Percentiles rank a stretch among this genome's conserved stretches.
These are phyloP conservation scores for Deilephila elpenor DNA, from an alignment of 2,888 invertebrate genomes.

Conservation along the genomic window DNA sequence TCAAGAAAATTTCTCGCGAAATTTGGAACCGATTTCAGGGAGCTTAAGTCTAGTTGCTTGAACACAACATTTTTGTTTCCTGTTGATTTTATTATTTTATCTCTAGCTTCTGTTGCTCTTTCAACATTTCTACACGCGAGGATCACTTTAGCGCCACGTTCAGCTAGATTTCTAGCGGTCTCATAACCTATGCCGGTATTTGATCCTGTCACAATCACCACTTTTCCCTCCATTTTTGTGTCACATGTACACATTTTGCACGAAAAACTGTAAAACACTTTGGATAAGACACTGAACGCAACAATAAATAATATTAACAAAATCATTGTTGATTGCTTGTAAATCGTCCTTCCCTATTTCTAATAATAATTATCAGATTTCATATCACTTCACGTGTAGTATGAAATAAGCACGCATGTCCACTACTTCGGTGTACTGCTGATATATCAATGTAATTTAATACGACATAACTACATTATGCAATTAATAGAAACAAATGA, in stretches of 20 bases:
- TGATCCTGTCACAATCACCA: slow-evolving; percentile 66
- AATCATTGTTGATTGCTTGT: slow-evolving; percentile 33
- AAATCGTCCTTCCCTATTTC: too few relatives aligned
- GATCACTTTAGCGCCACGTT: slow-evolving; percentile 80
- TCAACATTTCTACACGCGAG: slow-evolving; percentile 78
- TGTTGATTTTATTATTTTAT: slow-evolving; percentile 86
- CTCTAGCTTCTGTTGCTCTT: slow-evolving; percentile 66
- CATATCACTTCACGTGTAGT: not conserved
- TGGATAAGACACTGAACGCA: slow-evolving; percentile 35
- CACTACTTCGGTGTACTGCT: not conserved
- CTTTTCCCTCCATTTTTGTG: slow-evolving; percentile 51
- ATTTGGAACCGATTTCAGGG: slow-evolving; percentile 88
- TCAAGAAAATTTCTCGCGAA: slow-evolving; percentile 90
- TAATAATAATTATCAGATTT: too few relatives aligned
- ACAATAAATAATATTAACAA: slow-evolving; percentile 25
- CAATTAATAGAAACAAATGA: not conserved
- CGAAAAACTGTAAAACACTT: slow-evolving; percentile 46
- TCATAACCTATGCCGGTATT: slow-evolving; percentile 65
- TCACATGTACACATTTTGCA: slow-evolving; percentile 47
- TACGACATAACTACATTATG: not conserved
- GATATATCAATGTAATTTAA: not conserved
- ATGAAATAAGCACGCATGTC: not conserved
- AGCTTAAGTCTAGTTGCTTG: slow-evolving; percentile 89
- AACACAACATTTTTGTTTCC: slow-evolving; percentile 87
- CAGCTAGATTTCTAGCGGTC: slow-evolving; percentile 67